Base-by-base conservation (phyloP, 2,888 invertebrate genomes). In the Lithophane leautieri region DNA sequence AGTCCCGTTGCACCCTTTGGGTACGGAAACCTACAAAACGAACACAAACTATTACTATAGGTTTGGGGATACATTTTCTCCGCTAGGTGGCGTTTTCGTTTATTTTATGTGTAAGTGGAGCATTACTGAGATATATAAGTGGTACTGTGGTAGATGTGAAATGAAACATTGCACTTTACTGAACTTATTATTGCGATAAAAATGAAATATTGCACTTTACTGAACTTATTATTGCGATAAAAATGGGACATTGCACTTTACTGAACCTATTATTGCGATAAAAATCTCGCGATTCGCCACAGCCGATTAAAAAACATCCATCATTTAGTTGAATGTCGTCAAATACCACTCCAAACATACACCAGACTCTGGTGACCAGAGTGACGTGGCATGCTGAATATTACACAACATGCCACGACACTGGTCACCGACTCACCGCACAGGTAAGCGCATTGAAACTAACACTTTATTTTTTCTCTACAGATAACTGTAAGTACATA, bases 401-500 rank as follows among this genome's bases (percentile, higher is more conserved):
- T 34, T 34, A 34, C 34, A 34, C 34, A 34, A 34, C 34, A 34
- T 34, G 34, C 34, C 34, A 6, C 34, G 34, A 6, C 34, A 34
- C 34, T 34, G 34, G 34, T 34, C 34, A 34, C 34, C 34, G 34
- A n/a, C n/a, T 34, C 34, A 34, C 34, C 34, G 34, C 28, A 9
- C 28, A 28, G 22, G 50, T 8, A 65, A 22, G 9, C 4, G 11
- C 16, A 50, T 19, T 40, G 2, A 4, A 50, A 71, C 70, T 8
- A 70, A 34, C 0, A 34, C 11, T 22, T n/a, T 61, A 42, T 56
- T 69, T 63, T 63, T 34, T 65, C 71, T 73, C n/a, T 28, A 61
- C 62, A 74, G 74, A 47, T 19, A 54, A 74, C 34, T 50, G 22
- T 77, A 73, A 73, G 58, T 56, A 34, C 6, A 16, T 28, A 12